Conservation (phyloP, 2,888 invertebrate species). For the Limenitis arthemis region DNA sequence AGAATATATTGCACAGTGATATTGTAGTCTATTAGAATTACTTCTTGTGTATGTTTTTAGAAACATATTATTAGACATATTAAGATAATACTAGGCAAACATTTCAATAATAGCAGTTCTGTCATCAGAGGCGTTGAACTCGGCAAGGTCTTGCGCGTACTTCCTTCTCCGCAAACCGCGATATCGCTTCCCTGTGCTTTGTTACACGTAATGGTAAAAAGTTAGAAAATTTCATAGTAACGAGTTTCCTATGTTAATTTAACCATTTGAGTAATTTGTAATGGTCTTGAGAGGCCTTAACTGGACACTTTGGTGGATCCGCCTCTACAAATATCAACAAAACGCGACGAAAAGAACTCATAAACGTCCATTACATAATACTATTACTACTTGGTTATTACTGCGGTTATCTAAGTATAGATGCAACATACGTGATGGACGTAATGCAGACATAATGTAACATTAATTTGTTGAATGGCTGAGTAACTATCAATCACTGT, state of each 20-base stretch:
- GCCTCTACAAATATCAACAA: neutral
- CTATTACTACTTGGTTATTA: slow-evolving; percentile 10
- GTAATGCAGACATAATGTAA: slow-evolving; percentile 18
- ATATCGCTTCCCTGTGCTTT: slow-evolving; percentile 14
- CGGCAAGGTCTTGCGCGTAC: slow-evolving; percentile 20
- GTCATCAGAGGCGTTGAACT: slow-evolving; percentile 30
- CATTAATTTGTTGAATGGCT: slow-evolving; percentile 14
- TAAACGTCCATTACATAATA: slow-evolving; percentile 1
- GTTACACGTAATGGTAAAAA: slow-evolving; percentile 1
- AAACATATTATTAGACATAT: neutral
- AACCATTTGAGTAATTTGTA: neutral
- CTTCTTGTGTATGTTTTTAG: neutral
- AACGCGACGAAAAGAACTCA: neutral
- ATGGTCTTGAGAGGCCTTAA: neutral
- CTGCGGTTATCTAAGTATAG: slow-evolving; percentile 19
- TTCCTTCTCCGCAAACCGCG: slow-evolving; percentile 19
- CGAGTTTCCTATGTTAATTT: slow-evolving; percentile 34
- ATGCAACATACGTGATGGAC: slow-evolving; percentile 20
- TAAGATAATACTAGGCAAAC: slow-evolving; percentile 6
- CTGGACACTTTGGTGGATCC: neutral
- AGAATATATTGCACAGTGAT: too few species aligned
- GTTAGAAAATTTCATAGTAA: slow-evolving; percentile 31
- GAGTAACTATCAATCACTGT: slow-evolving; percentile 18
- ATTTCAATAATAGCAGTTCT: neutral
- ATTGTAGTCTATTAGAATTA: too few species aligned